phyloP scores from a whole-genome alignment of 1,140 invertebrate genomes.

The Trichogramma pretiosum region DNA sequence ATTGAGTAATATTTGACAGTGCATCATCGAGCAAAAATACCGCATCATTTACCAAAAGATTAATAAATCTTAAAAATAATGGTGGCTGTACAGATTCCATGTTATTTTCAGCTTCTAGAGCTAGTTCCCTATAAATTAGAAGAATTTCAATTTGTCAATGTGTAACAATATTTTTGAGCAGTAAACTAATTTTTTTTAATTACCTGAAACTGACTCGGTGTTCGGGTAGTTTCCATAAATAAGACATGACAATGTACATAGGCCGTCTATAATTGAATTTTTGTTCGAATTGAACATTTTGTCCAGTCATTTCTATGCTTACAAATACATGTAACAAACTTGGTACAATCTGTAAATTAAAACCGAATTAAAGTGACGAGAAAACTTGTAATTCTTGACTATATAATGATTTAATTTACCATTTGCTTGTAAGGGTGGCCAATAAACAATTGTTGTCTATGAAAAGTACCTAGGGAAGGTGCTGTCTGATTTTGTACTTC shows the following conservation, averaged over 20 bases:
- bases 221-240: slow-evolving; percentile 76
- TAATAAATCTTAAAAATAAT: slow-evolving; percentile 86
- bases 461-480: slow-evolving; percentile 54
- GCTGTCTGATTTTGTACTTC: slow-evolving; percentile 49
- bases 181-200: slow-evolving; percentile 24
- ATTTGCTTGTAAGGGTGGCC: slow-evolving; percentile 63
- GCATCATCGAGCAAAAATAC: slow-evolving; percentile 90
- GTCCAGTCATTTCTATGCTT: slow-evolving; percentile 93
- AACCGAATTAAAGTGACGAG: background rate
- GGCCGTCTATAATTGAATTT: slow-evolving; percentile 94
- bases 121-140: slow-evolving; percentile 45
- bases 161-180: slow-evolving; percentile 1
- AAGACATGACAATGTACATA: slow-evolving; percentile 90
- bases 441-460: slow-evolving; percentile 68
- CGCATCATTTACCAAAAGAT: slow-evolving; percentile 92
- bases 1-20: slow-evolving; percentile 73
- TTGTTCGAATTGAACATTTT: slow-evolving; percentile 92
- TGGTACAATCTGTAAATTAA: slow-evolving; percentile 51
- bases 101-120: slow-evolving; percentile 70
- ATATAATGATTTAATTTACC: slow-evolving; percentile 32
- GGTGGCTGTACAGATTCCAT: slow-evolving; percentile 87
- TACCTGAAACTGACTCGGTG: slow-evolving; percentile 69
- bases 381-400: slow-evolving; percentile 1
- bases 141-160: slow-evolving; percentile 1
- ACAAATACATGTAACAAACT: slow-evolving; percentile 86